Evolutionary conservation across 1,140 invertebrate genomes (phyloP).

Genomic region (Lucilia sericata): DNA sequence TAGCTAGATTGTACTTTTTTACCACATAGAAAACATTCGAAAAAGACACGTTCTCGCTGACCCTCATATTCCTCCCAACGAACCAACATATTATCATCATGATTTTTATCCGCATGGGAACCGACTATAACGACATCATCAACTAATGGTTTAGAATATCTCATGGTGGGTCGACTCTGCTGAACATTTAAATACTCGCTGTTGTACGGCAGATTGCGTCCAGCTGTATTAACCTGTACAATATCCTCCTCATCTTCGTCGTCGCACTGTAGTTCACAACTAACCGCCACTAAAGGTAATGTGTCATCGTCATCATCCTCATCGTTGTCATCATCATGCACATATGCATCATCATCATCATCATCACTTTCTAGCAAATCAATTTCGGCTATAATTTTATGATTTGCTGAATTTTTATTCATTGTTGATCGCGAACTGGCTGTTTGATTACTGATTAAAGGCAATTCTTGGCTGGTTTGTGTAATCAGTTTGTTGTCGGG

Average conservation of each 20-base stretch:
- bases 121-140: conserved; percentile 15
- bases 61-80: conserved; percentile 45
- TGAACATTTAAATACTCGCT: not conserved
- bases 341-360: conserved; percentile 43
- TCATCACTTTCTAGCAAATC: conserved; percentile 60
- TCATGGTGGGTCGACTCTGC: not conserved
- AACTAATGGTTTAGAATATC: conserved; percentile 20
- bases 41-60: conserved; percentile 53
- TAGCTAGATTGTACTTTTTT: conserved; percentile 66
- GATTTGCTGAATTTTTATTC: conserved; percentile 35
- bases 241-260: conserved; percentile 46
- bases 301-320: conserved; percentile 49
- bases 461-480: not conserved
- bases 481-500: not conserved
- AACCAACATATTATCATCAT: conserved; percentile 41
- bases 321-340: not conserved
- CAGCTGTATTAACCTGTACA: not conserved
- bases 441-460: not conserved
- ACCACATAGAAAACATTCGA: conserved; percentile 61
- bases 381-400: conserved; percentile 58
- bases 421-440: not conserved
- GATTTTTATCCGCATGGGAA: not conserved
- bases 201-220: not conserved
- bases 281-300: conserved; percentile 47
- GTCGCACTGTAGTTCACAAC: conserved; percentile 52